A percentile compares a stretch with the other conserved stretches of the same genome.
phyloP scores from a whole-genome alignment of 1,140 invertebrate species.

The Wiebesia pumilae region DNA sequence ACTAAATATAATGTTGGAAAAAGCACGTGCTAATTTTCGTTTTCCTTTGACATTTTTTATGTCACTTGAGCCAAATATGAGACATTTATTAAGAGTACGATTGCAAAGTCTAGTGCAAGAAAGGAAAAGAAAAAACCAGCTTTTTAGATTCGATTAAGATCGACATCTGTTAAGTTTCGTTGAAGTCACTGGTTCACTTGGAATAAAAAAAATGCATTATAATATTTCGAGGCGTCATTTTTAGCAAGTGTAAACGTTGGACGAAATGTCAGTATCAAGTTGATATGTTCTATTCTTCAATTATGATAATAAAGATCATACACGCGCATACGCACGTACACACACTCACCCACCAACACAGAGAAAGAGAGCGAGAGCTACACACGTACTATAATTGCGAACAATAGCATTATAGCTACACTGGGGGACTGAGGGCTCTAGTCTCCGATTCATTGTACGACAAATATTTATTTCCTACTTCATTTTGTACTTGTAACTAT shows the following conservation, averaged over 20 bases:
- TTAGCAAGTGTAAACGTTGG: slow-evolving; percentile 11
- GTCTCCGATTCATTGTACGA: slow-evolving; percentile 66
- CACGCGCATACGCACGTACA: background rate
- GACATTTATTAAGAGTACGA: slow-evolving; percentile 41
- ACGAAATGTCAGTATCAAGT: slow-evolving; percentile 26
- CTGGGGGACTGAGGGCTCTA: slow-evolving; percentile 66
- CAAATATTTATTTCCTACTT: slow-evolving; percentile 71
- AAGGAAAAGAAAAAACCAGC: slow-evolving; percentile 2
- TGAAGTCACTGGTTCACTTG: slow-evolving; percentile 54
- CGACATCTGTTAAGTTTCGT: slow-evolving; percentile 60
- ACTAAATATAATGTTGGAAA: background rate
- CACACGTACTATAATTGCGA: slow-evolving; percentile 61
- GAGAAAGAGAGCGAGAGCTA: slow-evolving; percentile 58
- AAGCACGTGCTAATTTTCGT: slow-evolving; percentile 11
- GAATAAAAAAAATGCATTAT: slow-evolving; percentile 38
- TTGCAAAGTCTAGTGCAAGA: slow-evolving; percentile 27
- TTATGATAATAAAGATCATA: slow-evolving; percentile 56
- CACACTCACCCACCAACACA: slow-evolving; percentile 56
- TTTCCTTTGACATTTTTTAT: slow-evolving; percentile 19
- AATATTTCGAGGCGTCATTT: slow-evolving; percentile 32
- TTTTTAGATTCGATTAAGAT: slow-evolving; percentile 65
- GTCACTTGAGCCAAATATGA: slow-evolving; percentile 41
- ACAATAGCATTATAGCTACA: slow-evolving; percentile 61
- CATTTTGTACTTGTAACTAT: slow-evolving; percentile 71
- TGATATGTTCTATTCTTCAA: slow-evolving; percentile 47